phyloP scores from a whole-genome alignment of 2,888 invertebrate genomes.

The Mesorhabditis spiculigera region DNA sequence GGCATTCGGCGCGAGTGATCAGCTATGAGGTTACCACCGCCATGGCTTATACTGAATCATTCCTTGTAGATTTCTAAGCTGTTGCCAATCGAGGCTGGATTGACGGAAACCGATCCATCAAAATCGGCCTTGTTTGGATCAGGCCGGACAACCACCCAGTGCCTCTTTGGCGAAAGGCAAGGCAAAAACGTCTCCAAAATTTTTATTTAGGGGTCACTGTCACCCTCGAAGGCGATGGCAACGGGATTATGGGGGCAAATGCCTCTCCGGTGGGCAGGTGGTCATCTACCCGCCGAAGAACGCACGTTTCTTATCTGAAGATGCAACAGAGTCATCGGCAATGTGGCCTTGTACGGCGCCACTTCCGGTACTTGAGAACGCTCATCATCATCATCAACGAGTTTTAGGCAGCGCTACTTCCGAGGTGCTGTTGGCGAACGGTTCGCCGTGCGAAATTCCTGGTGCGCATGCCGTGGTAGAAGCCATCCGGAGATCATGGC shows the following conservation, averaged over 20 bases:
- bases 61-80: constrained; percentile 46
- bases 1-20: constrained; percentile 85
- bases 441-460: constrained; percentile 95
- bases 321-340: constrained; percentile 95
- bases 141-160: constrained; percentile 97
- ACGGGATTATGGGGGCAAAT: constrained; percentile 96
- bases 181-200: background rate
- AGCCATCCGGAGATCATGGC: constrained; percentile 96
- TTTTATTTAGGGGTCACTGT: constrained; percentile 70
- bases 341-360: constrained; percentile 95
- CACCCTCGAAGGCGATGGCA: constrained; percentile 90
- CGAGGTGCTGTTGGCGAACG: constrained; percentile 93
- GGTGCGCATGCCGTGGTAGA: constrained; percentile 92
- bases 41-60: constrained; percentile 4
- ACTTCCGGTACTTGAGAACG: constrained; percentile 71
- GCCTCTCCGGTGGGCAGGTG: constrained; percentile 88
- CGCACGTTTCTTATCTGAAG: constrained; percentile 76
- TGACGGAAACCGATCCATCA: constrained; percentile 65
- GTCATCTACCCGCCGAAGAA: constrained; percentile 85
- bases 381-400: background rate
- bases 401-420: constrained; percentile 65
- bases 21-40: constrained; percentile 72
- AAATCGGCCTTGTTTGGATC: constrained; percentile 82
- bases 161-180: constrained; percentile 83
- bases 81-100: constrained; percentile 50